Conservation (phyloP, 2,888 invertebrate species). For the Hoplodrina ambigua region DNA sequence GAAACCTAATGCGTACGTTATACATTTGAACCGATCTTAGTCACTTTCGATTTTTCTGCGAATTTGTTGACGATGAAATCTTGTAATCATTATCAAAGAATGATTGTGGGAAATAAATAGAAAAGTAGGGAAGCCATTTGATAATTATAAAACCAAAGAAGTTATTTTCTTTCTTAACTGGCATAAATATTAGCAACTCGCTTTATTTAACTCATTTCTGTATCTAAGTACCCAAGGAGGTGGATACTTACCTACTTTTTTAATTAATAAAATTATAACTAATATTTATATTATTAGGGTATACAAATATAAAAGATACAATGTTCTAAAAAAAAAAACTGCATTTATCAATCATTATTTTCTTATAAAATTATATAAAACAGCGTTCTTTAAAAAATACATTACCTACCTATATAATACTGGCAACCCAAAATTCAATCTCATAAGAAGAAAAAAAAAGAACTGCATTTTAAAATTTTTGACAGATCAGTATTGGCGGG, state of each 20-base stretch:
- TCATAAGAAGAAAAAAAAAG: background rate
- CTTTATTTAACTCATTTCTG: background rate
- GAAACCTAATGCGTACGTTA: background rate
- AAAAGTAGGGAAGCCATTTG: conserved; percentile 44
- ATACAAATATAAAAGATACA: no score
- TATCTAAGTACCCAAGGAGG: background rate
- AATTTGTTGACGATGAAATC: conserved; percentile 38
- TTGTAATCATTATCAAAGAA: conserved; percentile 33
- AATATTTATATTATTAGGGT: conserved; percentile 29
- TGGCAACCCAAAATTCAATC: background rate
- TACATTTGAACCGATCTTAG: conserved; percentile 4
- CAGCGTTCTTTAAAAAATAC: background rate
- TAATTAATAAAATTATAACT: background rate
- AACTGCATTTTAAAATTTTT: conserved; percentile 22
- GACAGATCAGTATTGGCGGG: conserved; percentile 16
- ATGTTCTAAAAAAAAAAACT: conserved; percentile 5
- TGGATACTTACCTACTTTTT: background rate
- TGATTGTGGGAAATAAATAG: conserved; percentile 49
- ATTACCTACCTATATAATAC: background rate
- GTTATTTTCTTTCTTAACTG: conserved; percentile 17
- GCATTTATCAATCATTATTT: no score
- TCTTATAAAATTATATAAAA: no score
- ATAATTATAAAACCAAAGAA: conserved; percentile 32
- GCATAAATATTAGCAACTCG: background rate
- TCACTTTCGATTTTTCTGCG: background rate